phyloP scores from a whole-genome alignment of 30 jellyfish, hydroid and myxozoan genomes.

The Aurelia aurita complex sp. Pacific region DNA sequence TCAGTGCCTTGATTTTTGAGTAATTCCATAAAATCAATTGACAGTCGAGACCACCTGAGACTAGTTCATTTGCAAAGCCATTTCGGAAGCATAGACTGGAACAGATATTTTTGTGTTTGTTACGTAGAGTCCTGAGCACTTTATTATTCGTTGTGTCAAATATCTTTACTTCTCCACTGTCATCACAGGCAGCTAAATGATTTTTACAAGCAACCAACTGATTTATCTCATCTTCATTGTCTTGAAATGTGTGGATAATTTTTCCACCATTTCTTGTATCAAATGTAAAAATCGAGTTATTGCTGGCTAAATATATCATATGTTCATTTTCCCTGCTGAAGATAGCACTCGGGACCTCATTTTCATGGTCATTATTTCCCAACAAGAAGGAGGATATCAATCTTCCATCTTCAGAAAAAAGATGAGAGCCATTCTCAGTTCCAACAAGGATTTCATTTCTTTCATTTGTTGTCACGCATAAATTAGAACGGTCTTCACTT shows the following conservation, averaged over 20 bases:
- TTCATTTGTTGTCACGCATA: conserved; percentile 40
- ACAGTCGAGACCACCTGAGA: conserved; percentile 93
- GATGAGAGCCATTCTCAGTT: conserved; percentile 79
- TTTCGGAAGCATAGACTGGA: conserved; percentile 64
- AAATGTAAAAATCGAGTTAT: conserved; percentile 2
- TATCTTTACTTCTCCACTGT: conserved; percentile 85
- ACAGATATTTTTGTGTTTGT: conserved; percentile 87
- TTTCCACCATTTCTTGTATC: conserved; percentile 52
- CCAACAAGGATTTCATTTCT: conserved; percentile 75
- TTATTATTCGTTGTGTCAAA: conserved; percentile 61
- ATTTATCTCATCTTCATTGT: conserved; percentile 86
- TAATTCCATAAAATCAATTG: conserved; percentile 83
- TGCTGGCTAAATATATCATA: conserved; percentile 49
- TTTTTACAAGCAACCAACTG: conserved; percentile 30
- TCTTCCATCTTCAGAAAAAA: conserved; percentile 31
- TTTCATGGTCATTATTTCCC: background rate
- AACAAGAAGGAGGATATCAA: conserved; percentile 13
- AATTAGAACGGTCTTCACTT: conserved; percentile 25
- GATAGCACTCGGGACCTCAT: conserved; percentile 66
- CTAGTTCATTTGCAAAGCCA: conserved; percentile 33
- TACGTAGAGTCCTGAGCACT: conserved; percentile 72
- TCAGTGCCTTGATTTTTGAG: conserved; percentile 46
- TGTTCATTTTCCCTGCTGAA: conserved; percentile 24
- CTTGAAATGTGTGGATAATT: conserved; percentile 31
- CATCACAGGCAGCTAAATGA: conserved; percentile 88